Evolutionary conservation across 2,113 vertebrate species (phyloP).

Genomic region (Channa argus): DNA sequence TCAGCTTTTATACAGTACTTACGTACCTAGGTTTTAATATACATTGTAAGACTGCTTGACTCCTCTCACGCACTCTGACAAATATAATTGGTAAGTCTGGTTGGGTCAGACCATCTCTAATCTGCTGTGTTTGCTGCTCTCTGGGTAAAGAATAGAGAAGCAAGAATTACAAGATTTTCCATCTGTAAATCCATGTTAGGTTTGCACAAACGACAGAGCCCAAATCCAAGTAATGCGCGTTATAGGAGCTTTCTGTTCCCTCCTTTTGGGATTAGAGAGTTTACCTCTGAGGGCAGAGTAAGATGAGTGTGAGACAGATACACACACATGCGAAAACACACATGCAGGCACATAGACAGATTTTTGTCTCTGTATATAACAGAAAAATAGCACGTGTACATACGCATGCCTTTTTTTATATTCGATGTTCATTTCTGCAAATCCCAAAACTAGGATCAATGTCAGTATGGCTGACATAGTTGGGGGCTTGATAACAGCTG

Average conservation of each 20-base stretch:
- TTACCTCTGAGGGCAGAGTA: slow-evolving; percentile 24
- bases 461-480: slow-evolving; percentile 45
- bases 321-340: background rate
- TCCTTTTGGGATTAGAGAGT: slow-evolving; percentile 42
- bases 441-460: slow-evolving; percentile 43
- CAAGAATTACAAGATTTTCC: slow-evolving; percentile 37
- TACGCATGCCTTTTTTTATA: background rate
- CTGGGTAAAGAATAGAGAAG: slow-evolving; percentile 33
- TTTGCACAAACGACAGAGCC: slow-evolving; percentile 22
- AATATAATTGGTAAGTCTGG: slow-evolving; percentile 40
- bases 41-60: background rate
- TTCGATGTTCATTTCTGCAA: slow-evolving; percentile 29
- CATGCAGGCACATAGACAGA: background rate
- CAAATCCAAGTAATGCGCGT: slow-evolving; percentile 42
- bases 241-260: slow-evolving; percentile 26
- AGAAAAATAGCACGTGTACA: slow-evolving; percentile 8
- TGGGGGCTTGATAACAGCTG: slow-evolving; percentile 45
- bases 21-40: background rate
- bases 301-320: slow-evolving; percentile 17
- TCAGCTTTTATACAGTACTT: slow-evolving; percentile 1
- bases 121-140: slow-evolving; percentile 32
- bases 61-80: slow-evolving; percentile 7
- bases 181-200: slow-evolving; percentile 38
- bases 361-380: background rate
- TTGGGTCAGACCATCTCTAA: slow-evolving; percentile 19